Base-by-base conservation (phyloP, 2,113 vertebrate species). In the Ceyx margarethae region DNA sequence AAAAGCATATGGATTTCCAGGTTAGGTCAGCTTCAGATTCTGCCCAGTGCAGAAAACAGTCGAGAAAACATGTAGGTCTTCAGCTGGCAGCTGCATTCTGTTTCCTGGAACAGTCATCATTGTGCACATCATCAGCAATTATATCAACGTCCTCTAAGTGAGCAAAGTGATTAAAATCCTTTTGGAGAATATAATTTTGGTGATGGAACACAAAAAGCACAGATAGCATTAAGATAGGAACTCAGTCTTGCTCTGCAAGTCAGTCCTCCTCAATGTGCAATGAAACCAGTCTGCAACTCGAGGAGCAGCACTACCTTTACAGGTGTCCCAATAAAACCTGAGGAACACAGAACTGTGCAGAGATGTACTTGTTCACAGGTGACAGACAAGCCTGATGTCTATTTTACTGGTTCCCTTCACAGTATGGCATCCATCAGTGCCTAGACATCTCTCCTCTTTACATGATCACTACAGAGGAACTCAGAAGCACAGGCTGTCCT, bases 121-220 rank as follows among this genome's bases (percentile, higher is more conserved):
- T 0, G 0, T 37, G 50, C 19, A 15, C 0, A 0, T 3, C 33
- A 81, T 6, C 75, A 81, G 46, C 53, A 57, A 5, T 0, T 0
- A 68, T 10, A 17, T 1, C 3, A 4, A 57, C 11, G 50, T 45
- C 50, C 26, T 85, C 45, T 50, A 71, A 46, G 10, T 1, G 3
- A 81, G 48, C 29, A 29, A 69, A 85, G 71, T 1, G 18, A 54
- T 23, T 48, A 18, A 75, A 71, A 40, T 17, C 56, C 35, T 67
- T 29, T 46, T 35, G 68, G 33, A 54, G 46, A 73, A 51, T 1
- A 9, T 4, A 25, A 17, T 35, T 62, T 33, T 48, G 48, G 60
- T 67, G 35, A 54, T 46, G 16, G 46, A 43, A 65, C n/a, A 20
- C 29, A 11, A 22, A 54, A 81, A 73, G 16, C 18, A 46, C 37